Evolutionary conservation across 2,113 vertebrate species (phyloP), one percentile per base, ranked within the genome.

Genomic region (Nannospalax galili): DNA sequence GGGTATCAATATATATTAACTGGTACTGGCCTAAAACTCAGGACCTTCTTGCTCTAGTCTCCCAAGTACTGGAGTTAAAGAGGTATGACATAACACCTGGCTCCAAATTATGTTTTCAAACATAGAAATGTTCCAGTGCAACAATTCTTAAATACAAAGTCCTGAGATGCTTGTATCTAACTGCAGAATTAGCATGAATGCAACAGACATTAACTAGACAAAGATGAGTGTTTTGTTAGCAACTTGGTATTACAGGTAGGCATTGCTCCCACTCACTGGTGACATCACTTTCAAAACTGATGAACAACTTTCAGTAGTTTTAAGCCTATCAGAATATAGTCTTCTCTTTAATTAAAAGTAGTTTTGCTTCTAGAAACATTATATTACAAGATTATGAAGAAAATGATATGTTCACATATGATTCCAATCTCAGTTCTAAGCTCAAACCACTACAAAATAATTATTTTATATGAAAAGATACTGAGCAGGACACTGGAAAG

Each of bases 101-200:
- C 30, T 79, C 77, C 35, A 84, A 87, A 80, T 87, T 84, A 58
- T 17, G 7, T 26, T 92, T 95, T 79, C 22, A 95, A 96, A 82
- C 72, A 37, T 35, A 19, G 17, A 56, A 52, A 24, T 67, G 16
- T 92, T 87, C 22, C 52, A n/a, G 24, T 64, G 12, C 28, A 82
- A 82, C 20, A 60, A n/a, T 11, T 87, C 48, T 77, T 37, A 64
- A 96, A 92, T 75, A 75, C 17, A 90, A 79, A 37, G 45, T 87
- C 5, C 22, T 48, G 64, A 58, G 64, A 81, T 58, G 24, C 30
- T 82, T 92, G 40, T 22, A 45, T 65, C 32, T 67, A 82, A 90
- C 45, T 5, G 69, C 15, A 91, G 40, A 92, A 70, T 91, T 19
- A 73, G 32, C 88, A 70, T 20, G 11, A 89, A 45, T 12, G 6